Percentiles rank a stretch among this genome's conserved stretches.
Conservation (phyloP, 2,888 invertebrate species). For the Sarcophaga rosellei region DNA sequence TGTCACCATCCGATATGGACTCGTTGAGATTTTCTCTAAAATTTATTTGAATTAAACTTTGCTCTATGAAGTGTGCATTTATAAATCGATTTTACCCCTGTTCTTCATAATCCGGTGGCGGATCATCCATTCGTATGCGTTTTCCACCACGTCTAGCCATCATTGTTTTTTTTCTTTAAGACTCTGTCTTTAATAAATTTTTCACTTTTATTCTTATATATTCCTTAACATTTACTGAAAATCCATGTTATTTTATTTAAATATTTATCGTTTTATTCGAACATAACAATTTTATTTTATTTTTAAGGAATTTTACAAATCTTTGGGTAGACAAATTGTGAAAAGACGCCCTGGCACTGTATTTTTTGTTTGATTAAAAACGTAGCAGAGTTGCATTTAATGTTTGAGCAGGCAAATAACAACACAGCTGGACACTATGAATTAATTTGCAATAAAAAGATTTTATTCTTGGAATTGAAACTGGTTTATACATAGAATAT, state of each 20-base stretch:
- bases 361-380: too few relatives aligned
- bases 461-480: too few relatives aligned
- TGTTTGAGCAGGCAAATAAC: too few relatives aligned
- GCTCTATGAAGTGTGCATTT: neutral
- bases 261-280: neutral
- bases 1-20: constrained; percentile 82
- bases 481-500: too few relatives aligned
- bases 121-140: constrained; percentile 95
- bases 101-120: constrained; percentile 92
- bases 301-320: neutral
- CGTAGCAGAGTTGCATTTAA: too few relatives aligned
- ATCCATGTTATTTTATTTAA: neutral
- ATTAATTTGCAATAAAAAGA: too few relatives aligned
- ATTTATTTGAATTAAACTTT: neutral
- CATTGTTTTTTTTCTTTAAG: constrained; percentile 69
- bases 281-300: neutral
- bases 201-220: neutral
- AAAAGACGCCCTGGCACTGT: too few relatives aligned
- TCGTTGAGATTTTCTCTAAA: constrained; percentile 79
- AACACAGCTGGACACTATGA: too few relatives aligned
- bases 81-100: constrained; percentile 72
- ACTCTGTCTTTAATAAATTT: neutral
- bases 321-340: neutral
- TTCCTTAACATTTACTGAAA: constrained; percentile 8
- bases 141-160: constrained; percentile 94